Evolutionary conservation across 37 sponge, comb jelly and placozoan genomes (phyloP), one percentile per base, ranked within the genome.

Genomic region (Aphrocallistes beatrix): DNA sequence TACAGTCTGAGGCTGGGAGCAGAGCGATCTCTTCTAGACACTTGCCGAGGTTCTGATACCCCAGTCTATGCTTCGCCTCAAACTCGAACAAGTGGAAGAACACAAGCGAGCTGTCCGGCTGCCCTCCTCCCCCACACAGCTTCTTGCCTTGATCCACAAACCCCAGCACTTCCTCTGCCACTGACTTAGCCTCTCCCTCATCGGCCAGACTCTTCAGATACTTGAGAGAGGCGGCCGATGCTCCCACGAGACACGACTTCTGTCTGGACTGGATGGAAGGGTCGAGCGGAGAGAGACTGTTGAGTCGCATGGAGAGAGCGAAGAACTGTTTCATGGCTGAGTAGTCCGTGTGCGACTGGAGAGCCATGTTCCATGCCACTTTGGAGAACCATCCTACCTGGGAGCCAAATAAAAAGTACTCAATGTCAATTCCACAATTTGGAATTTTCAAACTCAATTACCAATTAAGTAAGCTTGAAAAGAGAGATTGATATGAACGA

Each of bases 281-380:
- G 75, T 92, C 88, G 32, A 36, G 19, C 23, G 82, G 82, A 13
- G 88, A 38, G 30, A 39, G 1, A 36, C 17, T 17, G 40, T 51
- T 88, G 36, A 92, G 86, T 50, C 86, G 38, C 32, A 36, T 60
- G 81, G 50, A 51, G 37, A 60, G 75, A 30, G 75, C 10, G 81
- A 92, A 94, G 82, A 92, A 81, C 13, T 87, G 37, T 6, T 36
- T 50, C 94, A 94, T 92, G 39, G 86, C 84, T 37, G 87, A 45
- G 39, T 82, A 84, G 37, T 83, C 36, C 36, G 90, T 85, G 6
- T 47, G 84, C 36, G 89, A 90, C 85, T 92, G 88, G 19, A 95
- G 89, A 36, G 93, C 93, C 39, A 91, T 50, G 84, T 95, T 95
- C 95, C 95, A 95, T 0, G 95, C 86, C 39, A 37, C 37, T n/a